phyloP scores from a whole-genome alignment of 2,797 vertebrate genomes.

The Prionace glauca region DNA sequence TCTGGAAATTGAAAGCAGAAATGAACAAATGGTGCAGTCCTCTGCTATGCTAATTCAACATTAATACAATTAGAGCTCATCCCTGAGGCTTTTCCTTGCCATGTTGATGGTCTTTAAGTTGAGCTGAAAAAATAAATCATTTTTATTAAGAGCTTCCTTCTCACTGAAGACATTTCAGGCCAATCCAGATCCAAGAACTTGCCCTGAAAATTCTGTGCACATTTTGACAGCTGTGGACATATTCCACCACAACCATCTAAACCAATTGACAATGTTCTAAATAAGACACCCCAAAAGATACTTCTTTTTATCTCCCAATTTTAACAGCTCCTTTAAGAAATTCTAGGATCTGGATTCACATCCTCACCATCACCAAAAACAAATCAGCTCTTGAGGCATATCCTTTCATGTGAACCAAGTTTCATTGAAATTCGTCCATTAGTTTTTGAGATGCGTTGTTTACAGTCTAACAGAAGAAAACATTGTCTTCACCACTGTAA shows the following conservation, averaged over 20 bases:
- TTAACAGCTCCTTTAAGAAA: not conserved
- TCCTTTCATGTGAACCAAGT: not conserved
- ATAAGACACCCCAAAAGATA: not conserved
- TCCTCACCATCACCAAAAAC: not conserved
- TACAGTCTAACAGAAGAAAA: too few species aligned
- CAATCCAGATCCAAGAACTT: not conserved
- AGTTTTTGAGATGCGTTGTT: not conserved
- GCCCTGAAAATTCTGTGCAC: not conserved
- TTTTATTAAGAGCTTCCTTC: not conserved
- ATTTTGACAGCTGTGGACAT: not conserved
- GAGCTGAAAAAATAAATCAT: too few species aligned
- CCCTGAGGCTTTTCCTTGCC: too few species aligned
- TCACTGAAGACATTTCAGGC: not conserved
- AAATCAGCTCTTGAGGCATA: not conserved
- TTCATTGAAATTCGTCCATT: not conserved
- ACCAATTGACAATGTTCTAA: not conserved
- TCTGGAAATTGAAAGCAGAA: not conserved
- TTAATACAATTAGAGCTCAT: too few species aligned
- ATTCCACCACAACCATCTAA: not conserved
- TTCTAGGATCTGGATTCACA: not conserved
- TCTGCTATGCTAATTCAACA: not conserved
- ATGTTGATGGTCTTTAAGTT: too few species aligned
- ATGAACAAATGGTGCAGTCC: not conserved
- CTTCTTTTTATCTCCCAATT: not conserved
- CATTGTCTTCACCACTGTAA: not conserved